Conservation (phyloP, 2,113 vertebrate genomes). For the Tachycineta bicolor region DNA sequence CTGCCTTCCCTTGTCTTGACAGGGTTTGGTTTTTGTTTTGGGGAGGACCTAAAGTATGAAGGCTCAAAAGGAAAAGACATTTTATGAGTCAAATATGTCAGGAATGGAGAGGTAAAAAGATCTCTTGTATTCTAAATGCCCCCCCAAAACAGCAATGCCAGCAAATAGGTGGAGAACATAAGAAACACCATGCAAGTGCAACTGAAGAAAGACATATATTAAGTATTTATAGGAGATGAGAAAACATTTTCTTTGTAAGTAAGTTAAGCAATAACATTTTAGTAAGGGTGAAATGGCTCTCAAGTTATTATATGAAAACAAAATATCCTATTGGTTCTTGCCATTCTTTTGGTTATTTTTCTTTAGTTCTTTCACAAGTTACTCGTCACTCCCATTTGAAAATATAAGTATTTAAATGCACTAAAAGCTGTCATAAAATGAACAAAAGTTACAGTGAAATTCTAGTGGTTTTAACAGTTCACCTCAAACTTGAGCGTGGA, state of each 20-base stretch:
- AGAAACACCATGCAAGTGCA: not conserved
- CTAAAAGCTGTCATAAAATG: not conserved
- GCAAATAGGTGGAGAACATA: not conserved
- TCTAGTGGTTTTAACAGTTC: not conserved
- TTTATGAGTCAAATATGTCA: not conserved
- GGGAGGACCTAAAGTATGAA: not conserved
- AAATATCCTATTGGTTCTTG: not conserved
- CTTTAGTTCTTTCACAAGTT: not conserved
- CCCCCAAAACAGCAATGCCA: not conserved
- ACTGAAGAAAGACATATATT: fast-evolving
- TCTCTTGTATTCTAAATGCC: not conserved
- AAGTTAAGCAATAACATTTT: not conserved
- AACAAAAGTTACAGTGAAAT: not conserved
- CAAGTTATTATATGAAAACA: not conserved
- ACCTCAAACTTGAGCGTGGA: not conserved
- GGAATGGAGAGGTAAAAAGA: not conserved
- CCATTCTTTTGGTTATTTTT: not conserved
- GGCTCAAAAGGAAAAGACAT: not conserved
- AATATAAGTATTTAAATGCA: not conserved
- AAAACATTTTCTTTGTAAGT: not conserved
- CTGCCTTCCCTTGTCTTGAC: not conserved
- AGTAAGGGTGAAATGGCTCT: not conserved
- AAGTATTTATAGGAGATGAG: not conserved
- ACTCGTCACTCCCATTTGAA: not conserved
- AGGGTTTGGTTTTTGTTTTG: not conserved